phyloP scores from a whole-genome alignment of 2,797 vertebrate species.

The Echiichthys vipera region DNA sequence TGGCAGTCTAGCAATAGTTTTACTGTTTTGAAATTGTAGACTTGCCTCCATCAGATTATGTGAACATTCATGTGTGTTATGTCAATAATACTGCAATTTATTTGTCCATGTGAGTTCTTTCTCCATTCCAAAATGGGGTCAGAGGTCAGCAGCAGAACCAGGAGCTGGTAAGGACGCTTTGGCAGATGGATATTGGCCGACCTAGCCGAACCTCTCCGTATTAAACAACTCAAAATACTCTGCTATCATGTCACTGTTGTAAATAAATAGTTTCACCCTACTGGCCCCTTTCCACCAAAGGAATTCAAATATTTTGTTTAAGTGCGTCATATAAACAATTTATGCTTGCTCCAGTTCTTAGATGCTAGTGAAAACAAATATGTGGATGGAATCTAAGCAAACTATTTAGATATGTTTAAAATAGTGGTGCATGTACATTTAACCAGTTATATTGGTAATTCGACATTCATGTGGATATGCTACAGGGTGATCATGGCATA shows the following conservation, averaged over 20 bases:
- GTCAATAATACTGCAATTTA: background rate
- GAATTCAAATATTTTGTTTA: background rate
- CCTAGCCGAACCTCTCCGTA: background rate
- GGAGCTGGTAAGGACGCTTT: background rate
- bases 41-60: background rate
- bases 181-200: background rate
- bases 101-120: background rate
- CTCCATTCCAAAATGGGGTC: background rate
- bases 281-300: background rate
- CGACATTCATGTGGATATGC: background rate
- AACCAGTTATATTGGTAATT: background rate
- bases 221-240: background rate
- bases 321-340: background rate
- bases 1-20: background rate
- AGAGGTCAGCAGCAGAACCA: slow-evolving; percentile 19
- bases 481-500: no score
- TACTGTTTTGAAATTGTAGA: background rate
- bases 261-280: background rate
- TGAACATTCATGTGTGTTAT: background rate
- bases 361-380: background rate
- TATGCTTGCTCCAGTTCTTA: background rate
- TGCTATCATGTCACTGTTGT: background rate
- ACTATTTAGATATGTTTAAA: no score
- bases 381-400: background rate
- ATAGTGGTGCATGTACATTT: no score